Base-by-base conservation (phyloP, 2,888 invertebrate species). In the Coremacera marginata region DNA sequence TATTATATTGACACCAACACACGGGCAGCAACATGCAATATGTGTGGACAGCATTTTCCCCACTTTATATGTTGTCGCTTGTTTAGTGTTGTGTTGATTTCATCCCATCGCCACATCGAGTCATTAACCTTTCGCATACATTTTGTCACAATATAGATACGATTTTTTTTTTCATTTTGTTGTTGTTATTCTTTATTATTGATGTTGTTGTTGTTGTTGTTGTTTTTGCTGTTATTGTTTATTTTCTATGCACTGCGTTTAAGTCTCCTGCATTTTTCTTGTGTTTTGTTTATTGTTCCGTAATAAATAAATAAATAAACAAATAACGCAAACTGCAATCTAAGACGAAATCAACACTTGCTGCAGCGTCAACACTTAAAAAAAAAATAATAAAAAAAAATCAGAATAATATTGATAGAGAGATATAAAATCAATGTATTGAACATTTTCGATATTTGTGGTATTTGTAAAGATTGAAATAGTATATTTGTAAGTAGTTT, bases 111-210 rank as follows among this genome's bases (percentile, higher is more conserved):
- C 22, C 2, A 14, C 51, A 31, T 52, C 65, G 68, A 62, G 76
- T 76, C 76, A 76, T 76, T 76, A 76, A 76, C 76, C 76, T 76
- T 76, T 76, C 76, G 76, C 76, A 76, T 55, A 76, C 63, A 76
- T 70, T 76, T 76, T 70, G 76, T 70, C 70, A 76, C 70, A 63
- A 63, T 73, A 65, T 63, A 44, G 44, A 11, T 44, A 44, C 44
- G 44, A 44, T 44, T 37, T 37, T 37, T 37, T 4, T 44, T 37
- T 37, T 37, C 7, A 1, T 44, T 11, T 11, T 44, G 44, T 44
- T 44, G 44, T 44, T 44, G 44, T 14, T 44, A 8, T 37, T 37
- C 1, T 5, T 37, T 31, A 5, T 31, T 31, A 31, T 31, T 31
- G 3, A 31, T 31, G 5, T 31, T 37, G 37, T 37, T 37, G 37